Evolutionary conservation across 1,140 invertebrate species (phyloP), one percentile per base, ranked within the genome.

Genomic region (Adelges cooleyi): DNA sequence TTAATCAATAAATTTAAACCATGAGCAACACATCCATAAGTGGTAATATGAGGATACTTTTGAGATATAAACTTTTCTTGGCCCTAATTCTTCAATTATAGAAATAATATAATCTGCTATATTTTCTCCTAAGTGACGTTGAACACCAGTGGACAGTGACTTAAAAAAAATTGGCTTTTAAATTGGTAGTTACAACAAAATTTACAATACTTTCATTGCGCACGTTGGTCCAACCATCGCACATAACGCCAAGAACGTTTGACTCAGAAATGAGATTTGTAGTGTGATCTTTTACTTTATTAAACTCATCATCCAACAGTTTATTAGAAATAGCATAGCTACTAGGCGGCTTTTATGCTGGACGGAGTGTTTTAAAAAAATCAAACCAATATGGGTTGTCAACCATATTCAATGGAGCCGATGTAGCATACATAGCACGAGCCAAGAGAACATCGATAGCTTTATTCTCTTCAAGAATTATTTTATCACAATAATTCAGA

Each of bases 111-210:
- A 50, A 15, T 70, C 53, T 29, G 70, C 54, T 6, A 72, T 59
- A 38, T 70, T 69, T 9, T 69, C 49, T 20, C 52, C 71, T 69
- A 68, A 70, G 49, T 74, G 70, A 15, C 65, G 51, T 65, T 71
- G 68, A n/a, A 23, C 50, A 48, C 52, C 68, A 18, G 68, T 68
- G 11, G 52, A 44, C 40, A 70, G 65, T 10, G 69, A 67, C 38
- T 72, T 69, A 27, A 67, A 69, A 51, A 72, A 68, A 6, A 73
- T 66, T 67, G 71, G 72, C 54, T 72, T 69, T 42, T 71, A 70
- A 25, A 69, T 73, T 22, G 49, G 49, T 29, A 18, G 49, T 51
- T 29, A 51, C 1, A 11, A 51, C 15, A 51, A 51, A 29, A 18
- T 51, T 29, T 17, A 51, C 20, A 17, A 51, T 51, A 29, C 49